A percentile compares a stretch with the other conserved stretches of the same genome.
Evolutionary conservation across 2,113 vertebrate species (phyloP).

Genomic region (Drymodes brunneopygia): DNA sequence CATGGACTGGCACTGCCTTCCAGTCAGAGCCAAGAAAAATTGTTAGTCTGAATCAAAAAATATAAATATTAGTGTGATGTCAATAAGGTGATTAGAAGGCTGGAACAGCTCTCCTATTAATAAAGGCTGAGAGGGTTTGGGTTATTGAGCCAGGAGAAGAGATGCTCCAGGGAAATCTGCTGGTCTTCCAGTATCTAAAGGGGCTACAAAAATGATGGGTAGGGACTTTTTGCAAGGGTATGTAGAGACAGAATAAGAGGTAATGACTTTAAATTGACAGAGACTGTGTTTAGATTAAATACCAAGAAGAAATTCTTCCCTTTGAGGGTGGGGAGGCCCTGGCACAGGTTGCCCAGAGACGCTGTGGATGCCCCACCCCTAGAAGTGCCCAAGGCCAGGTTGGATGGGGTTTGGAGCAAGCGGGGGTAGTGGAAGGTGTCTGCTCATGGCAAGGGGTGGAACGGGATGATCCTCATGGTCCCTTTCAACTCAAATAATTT

Average conservation of each 20-base stretch:
- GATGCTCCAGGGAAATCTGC: background rate
- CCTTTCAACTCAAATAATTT: rapidly evolving
- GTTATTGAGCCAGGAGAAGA: background rate
- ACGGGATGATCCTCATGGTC: too few species aligned
- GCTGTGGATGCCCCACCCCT: background rate
- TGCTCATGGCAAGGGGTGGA: rapidly evolving
- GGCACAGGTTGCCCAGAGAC: rapidly evolving
- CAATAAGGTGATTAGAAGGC: background rate
- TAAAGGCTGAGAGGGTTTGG: background rate
- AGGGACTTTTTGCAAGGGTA: rapidly evolving
- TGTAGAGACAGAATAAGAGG: rapidly evolving
- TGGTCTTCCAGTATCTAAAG: background rate
- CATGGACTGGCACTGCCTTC: background rate
- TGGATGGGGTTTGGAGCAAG: rapidly evolving
- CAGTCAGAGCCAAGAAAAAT: background rate
- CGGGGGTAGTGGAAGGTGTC: rapidly evolving
- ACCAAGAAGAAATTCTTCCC: background rate
- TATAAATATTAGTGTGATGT: background rate
- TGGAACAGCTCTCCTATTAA: background rate
- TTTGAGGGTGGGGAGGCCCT: rapidly evolving
- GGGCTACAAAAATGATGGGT: background rate
- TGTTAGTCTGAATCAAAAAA: background rate
- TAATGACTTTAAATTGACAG: background rate
- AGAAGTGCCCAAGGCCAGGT: background rate
- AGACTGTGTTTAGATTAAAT: background rate